Conservation (phyloP, 2,113 vertebrate genomes). For the Sebastes fasciatus region DNA sequence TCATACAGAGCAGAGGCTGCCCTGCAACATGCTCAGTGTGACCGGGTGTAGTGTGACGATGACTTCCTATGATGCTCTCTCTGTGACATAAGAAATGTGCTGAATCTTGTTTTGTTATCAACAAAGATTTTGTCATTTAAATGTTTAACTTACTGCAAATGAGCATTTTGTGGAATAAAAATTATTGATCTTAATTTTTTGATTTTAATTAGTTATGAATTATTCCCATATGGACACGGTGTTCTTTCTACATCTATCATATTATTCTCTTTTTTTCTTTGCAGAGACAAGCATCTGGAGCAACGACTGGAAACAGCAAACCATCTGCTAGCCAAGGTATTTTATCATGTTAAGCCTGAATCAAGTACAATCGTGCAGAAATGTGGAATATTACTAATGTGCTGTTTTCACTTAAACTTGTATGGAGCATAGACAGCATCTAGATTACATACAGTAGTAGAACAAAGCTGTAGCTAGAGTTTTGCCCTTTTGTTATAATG, state of each 20-base stretch:
- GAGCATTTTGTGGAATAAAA: not conserved
- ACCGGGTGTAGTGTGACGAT: not conserved
- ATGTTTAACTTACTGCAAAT: not conserved
- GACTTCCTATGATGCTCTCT: not conserved
- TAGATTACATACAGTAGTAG: not conserved
- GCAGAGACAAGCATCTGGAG: constrained; percentile 82
- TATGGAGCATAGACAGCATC: not conserved
- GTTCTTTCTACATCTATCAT: not conserved
- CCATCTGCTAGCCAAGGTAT: constrained; percentile 79
- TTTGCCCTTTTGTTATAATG: not conserved
- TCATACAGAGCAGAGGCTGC: constrained; percentile 5
- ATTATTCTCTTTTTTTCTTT: constrained; percentile 46
- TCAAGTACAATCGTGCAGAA: not conserved
- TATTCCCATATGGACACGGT: not conserved
- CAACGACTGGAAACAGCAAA: constrained; percentile 78
- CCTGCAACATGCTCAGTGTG: not conserved
- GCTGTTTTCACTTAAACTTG: not conserved
- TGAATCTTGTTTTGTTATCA: not conserved
- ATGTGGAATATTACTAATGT: not conserved
- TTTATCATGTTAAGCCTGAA: not conserved
- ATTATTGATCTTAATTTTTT: too few species aligned
- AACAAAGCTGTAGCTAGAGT: not conserved
- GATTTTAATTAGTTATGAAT: not conserved
- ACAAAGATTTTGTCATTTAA: not conserved
- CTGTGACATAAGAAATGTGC: not conserved